Base-by-base conservation (phyloP, 2,888 invertebrate species). In the Stenodera caucasica region DNA sequence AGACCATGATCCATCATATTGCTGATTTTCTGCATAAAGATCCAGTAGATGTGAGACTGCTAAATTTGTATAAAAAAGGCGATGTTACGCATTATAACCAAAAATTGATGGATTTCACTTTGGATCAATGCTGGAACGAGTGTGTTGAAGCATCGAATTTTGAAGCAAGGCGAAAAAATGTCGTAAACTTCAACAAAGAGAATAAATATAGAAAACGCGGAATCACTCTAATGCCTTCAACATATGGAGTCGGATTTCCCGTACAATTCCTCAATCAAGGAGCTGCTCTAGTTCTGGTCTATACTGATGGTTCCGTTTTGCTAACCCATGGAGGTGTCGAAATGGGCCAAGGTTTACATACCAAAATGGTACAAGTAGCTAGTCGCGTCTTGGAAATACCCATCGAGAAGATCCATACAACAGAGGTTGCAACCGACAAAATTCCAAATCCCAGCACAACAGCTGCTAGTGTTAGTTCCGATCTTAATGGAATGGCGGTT, bases 301-400 rank as follows among this genome's bases (percentile, higher is more conserved):
- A 97, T 76, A 83, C 83, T 0, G 93, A 94, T 78, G 96, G 96
- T 1, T 94, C 96, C 0, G 93, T 98, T 2, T 82, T 97, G 11
- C 72, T 98, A 15, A 88, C 90, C 0, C 96, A 95, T 76, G 95
- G 94, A 32, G 97, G 96, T n/a, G 90, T 92, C 8, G 98, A 98
- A 84, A 97, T 98, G 91, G 98, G 98, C 0, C 98, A 98, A 82
- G 98, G 98, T 1, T 82, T 98, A 4, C 92, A 96, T 77, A 98
- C 94, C 0, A 98, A 98, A 84, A 94, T 96, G 91, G 89, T 94
- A 56, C 96, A 97, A 85, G 89, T 94, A 11, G 92, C 94, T 3
- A 90, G 93, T 49, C 84, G 89, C 64, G 84, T 84, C 0, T 81
- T 96, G 12, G 88, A 85, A 53, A 86, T 93, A 32, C 86, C 90